A percentile compares a stretch with the other conserved stretches of the same genome.
Evolutionary conservation across 2,888 invertebrate genomes (phyloP).

Genomic region (Norana najaformis): DNA sequence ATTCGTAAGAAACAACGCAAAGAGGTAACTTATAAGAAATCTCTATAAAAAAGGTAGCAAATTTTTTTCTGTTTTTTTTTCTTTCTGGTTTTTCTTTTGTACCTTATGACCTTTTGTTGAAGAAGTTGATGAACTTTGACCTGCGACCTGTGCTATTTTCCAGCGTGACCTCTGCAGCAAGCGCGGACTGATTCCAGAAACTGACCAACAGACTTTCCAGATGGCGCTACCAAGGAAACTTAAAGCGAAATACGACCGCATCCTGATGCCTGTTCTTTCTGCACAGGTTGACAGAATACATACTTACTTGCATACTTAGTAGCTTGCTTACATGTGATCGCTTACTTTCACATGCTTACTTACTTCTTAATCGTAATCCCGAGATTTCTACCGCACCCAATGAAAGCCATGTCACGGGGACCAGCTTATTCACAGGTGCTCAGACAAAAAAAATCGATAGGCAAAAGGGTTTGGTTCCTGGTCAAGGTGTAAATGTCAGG

Average conservation of each 20-base stretch:
- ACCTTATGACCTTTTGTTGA: neutral
- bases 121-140: neutral
- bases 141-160: neutral
- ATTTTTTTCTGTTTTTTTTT: too few species aligned
- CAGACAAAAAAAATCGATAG: too few species aligned
- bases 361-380: too few species aligned
- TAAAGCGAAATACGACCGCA: conserved; percentile 69
- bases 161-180: conserved; percentile 74
- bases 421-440: too few species aligned
- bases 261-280: conserved; percentile 64
- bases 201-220: conserved; percentile 75
- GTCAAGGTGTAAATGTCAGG: too few species aligned
- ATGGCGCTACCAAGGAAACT: conserved; percentile 72
- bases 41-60: too few species aligned
- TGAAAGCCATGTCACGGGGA: too few species aligned
- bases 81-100: neutral
- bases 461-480: too few species aligned
- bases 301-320: too few species aligned
- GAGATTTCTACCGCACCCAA: too few species aligned
- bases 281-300: conserved; percentile 33
- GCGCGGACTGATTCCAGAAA: conserved; percentile 76
- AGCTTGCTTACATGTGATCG: neutral
- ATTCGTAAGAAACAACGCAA: too few species aligned
- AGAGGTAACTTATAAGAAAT: too few species aligned
- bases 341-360: neutral